A percentile compares a stretch with the other conserved stretches of the same genome.
phyloP scores from a whole-genome alignment of 2,888 invertebrate genomes.

The Oeneis ivallda region DNA sequence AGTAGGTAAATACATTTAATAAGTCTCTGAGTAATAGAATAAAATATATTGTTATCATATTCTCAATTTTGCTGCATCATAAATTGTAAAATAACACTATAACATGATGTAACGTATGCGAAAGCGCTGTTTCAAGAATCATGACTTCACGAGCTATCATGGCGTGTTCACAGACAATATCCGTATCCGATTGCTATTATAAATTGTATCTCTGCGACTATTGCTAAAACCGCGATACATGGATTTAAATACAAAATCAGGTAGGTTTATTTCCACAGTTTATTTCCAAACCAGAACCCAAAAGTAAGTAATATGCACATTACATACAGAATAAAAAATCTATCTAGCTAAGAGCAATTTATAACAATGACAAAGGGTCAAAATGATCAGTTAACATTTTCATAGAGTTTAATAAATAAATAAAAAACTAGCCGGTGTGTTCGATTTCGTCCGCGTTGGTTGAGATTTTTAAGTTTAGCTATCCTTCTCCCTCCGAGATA shows the following conservation, averaged over 20 bases:
- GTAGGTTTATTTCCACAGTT: background rate
- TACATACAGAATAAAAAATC: background rate
- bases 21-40: too few relatives aligned
- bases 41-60: background rate
- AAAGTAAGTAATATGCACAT: background rate
- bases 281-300: background rate
- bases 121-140: slow-evolving; percentile 25
- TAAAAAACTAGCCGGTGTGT: too few relatives aligned
- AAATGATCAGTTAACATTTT: too few relatives aligned
- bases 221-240: slow-evolving; percentile 26
- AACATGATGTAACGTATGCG: slow-evolving; percentile 18
- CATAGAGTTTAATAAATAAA: too few relatives aligned
- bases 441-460: too few relatives aligned
- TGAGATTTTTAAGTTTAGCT: too few relatives aligned
- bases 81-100: slow-evolving; percentile 14
- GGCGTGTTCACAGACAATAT: slow-evolving; percentile 45
- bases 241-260: slow-evolving; percentile 18
- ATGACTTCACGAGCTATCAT: slow-evolving; percentile 35
- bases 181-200: slow-evolving; percentile 39
- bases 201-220: slow-evolving; percentile 37
- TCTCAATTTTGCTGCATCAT: background rate
- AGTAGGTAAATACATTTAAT: too few relatives aligned
- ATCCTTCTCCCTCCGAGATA: too few relatives aligned
- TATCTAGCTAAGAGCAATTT: background rate
- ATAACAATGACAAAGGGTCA: too few relatives aligned